Base-by-base conservation (phyloP, 2,888 invertebrate genomes). In the Fissipunctia ypsillon region DNA sequence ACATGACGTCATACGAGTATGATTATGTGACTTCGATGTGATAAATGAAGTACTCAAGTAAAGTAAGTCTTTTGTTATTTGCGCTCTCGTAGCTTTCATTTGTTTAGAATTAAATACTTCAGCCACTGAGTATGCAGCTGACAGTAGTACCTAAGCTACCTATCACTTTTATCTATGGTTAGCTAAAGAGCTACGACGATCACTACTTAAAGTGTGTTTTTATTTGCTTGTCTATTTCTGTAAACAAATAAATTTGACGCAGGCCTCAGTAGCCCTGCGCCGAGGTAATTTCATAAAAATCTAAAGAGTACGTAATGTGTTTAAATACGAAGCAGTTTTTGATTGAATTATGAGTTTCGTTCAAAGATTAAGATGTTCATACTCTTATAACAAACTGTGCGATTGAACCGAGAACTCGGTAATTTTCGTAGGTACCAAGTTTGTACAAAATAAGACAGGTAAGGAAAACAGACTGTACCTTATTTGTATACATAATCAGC, bases 61-160 rank as follows among this genome's bases (percentile, higher is more conserved):
- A n/a, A n/a, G n/a, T 57, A 35, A 41, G 71, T 61, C 66, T 78
- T 78, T 71, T 66, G 45, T 52, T 83, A 66, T 82, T 82, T 82
- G 41, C n/a, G 22, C 48, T 56, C 82, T 43, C 56, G 31, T 68
- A 68, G 31, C n/a, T 31, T 57, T 70, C 45, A 63, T 83, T 79
- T 79, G 78, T 48, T 66, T 43, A 52, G 78, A 25, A 65, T 81
- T 83, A 57, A 52, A 52, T 48, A 57, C 71, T 83, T 48, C 41
- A 78, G 52, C 61, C 28, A 48, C 50, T n/a, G 78, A 82, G 38
- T 63, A 52, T 45, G 38, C 6, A 65, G 43, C 61, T 81, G 76
- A 81, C 76, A 75, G n/a, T 28, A 50, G 5, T n/a, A n/a, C n/a
- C 31, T 57, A 80, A 80, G 80, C 63, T 57, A 80, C 74, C 63